Evolutionary conservation across 2,113 vertebrate species (phyloP).

Genomic region (Macquaria australasica): DNA sequence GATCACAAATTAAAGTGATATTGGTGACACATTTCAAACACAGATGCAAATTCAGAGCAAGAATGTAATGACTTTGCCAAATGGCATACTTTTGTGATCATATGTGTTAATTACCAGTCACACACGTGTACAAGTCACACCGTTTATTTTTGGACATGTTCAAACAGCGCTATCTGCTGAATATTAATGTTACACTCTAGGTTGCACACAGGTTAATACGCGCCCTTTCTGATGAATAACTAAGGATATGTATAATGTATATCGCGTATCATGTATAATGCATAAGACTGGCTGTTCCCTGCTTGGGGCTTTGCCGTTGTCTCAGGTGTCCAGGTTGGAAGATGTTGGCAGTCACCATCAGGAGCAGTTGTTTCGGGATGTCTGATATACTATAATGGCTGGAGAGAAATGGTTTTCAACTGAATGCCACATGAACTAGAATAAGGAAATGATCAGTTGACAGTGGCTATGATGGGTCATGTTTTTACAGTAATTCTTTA

Average conservation of each 20-base stretch:
- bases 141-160: constrained; percentile 64
- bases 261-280: constrained; percentile 72
- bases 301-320: constrained; percentile 53
- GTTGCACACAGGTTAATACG: constrained; percentile 71
- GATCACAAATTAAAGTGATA: not conserved
- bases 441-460: not conserved
- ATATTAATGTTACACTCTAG: constrained; percentile 72
- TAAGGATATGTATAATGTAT: constrained; percentile 78
- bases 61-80: not conserved
- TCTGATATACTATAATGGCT: not conserved
- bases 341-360: constrained; percentile 37
- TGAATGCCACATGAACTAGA: not conserved
- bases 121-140: not conserved
- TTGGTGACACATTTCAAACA: not conserved
- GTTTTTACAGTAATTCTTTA: not conserved
- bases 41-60: not conserved
- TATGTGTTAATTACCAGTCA: constrained; percentile 54
- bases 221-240: constrained; percentile 75
- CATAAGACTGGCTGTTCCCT: constrained; percentile 57
- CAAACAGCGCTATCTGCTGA: constrained; percentile 54
- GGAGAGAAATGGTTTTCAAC: constrained; percentile 15
- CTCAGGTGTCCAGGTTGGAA: constrained; percentile 50
- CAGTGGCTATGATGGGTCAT: not conserved
- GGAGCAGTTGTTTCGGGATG: constrained; percentile 11
- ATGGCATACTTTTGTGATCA: not conserved